phyloP scores from a whole-genome alignment of 1,140 invertebrate genomes.

The Drosophila nigromelanica region DNA sequence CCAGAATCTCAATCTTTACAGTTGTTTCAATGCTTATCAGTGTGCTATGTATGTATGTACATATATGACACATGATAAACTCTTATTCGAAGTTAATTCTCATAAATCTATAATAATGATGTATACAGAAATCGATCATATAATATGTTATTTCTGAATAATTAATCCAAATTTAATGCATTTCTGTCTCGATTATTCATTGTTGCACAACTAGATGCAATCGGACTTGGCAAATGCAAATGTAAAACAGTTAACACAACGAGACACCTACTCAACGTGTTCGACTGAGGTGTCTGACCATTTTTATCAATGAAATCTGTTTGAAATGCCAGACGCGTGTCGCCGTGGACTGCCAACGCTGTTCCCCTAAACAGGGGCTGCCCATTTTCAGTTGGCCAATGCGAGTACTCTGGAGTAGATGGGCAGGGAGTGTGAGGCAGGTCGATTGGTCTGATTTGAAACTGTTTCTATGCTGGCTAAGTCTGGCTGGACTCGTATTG shows the following conservation, averaged over 20 bases:
- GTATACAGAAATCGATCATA: too few relatives aligned
- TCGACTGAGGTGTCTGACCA: slow-evolving; percentile 51
- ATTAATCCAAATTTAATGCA: slow-evolving; percentile 6
- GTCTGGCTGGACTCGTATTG: not conserved
- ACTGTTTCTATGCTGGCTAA: not conserved
- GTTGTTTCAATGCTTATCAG: slow-evolving; percentile 23
- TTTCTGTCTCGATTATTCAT: not conserved
- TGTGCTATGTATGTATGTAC: slow-evolving; percentile 19
- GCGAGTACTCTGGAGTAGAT: not conserved
- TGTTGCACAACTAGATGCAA: slow-evolving; percentile 41
- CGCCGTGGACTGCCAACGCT: slow-evolving; percentile 4
- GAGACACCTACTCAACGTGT: slow-evolving; percentile 41
- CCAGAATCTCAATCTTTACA: slow-evolving; percentile 42
- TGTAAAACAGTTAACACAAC: slow-evolving; percentile 34
- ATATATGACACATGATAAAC: slow-evolving; percentile 5
- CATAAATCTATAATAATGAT: not conserved
- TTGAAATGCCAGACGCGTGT: slow-evolving; percentile 48
- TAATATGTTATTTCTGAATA: not conserved
- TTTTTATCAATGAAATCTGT: slow-evolving; percentile 62
- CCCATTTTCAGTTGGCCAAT: slow-evolving; percentile 38
- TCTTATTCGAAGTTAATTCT: not conserved
- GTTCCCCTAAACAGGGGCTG: not conserved
- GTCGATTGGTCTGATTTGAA: not conserved
- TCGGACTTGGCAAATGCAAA: slow-evolving; percentile 31
- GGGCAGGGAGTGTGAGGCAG: not conserved